These are phyloP conservation scores for Epirrhoe alternata DNA, from an alignment of 2,888 invertebrate genomes.

Conservation along the genomic window DNA sequence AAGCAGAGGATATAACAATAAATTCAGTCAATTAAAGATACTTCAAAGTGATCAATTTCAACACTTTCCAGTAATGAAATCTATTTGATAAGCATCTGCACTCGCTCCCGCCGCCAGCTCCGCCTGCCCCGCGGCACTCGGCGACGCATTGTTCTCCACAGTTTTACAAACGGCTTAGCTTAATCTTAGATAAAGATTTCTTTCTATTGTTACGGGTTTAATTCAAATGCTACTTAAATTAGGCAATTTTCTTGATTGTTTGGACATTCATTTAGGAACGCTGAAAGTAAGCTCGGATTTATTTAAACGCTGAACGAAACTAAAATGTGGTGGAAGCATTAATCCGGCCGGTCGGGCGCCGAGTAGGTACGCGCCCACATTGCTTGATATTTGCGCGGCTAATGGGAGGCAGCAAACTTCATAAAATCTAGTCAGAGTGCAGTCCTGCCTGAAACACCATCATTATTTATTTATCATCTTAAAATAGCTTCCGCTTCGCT, in stretches of 20 bases:
- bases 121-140: neutral
- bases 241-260: constrained; percentile 15
- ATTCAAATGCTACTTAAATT: constrained; percentile 13
- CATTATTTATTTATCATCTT: neutral
- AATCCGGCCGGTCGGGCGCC: neutral
- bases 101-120: neutral
- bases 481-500: no score
- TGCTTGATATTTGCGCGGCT: neutral
- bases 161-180: constrained; percentile 18
- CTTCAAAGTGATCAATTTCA: no score
- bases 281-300: neutral
- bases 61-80: neutral
- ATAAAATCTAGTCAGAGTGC: neutral
- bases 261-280: neutral
- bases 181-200: constrained; percentile 14
- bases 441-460: constrained; percentile 5
- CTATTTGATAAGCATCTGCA: neutral
- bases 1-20: no score
- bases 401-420: constrained; percentile 10
- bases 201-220: constrained; percentile 18
- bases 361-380: neutral
- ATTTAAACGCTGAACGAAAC: neutral
- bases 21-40: no score
- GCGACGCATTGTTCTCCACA: constrained; percentile 16
- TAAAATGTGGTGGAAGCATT: neutral